Base-by-base conservation (phyloP, 2,797 vertebrate species). In the Botia almorhae region DNA sequence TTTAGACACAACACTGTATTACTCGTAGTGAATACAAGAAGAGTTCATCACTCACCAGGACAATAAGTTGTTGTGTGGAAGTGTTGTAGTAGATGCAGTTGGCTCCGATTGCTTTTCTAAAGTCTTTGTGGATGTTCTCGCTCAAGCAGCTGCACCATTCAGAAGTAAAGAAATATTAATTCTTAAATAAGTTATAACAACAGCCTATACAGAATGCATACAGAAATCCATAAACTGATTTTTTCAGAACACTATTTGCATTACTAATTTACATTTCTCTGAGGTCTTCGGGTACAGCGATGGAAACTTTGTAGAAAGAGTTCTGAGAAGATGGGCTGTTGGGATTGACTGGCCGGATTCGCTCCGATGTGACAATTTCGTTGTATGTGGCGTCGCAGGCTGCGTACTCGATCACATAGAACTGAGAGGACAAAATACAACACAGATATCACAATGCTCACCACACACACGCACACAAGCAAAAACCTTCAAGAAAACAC, bases 401-500 rank as follows among this genome's bases (percentile, higher is more conserved):
- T 0, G 96, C 96, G 11, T 97, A 97, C 87, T 98, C 96, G 3
- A 98, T 97, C 79, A 98, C 96, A 19, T 97, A 98, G 87, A 97
- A 98, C 96, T 98, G 89, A 60, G 74, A 12, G 83, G 0, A 68
- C 36, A 10, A 53, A 26, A 51, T 17, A 33, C 75, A 21, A 86
- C 1, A 76, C 0, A 10, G 6, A 43, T 10, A 43, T 55, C 17
- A 69, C 29, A 78, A 69, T 55, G 60, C 5, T 16, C 23, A 21
- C 76, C 36, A 70, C 8, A 19, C 17, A 65, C 13, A 43, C 36
- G 2, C 19, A 56, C 8, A 56, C 19, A 21, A 51, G 50, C 36
- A 4, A 39, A 6, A 39, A 39, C 36, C 5, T 39, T 39, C 73
- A 61, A 36, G 12, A 14, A 4, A 10, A 67, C 2, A 7, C 43